Evolutionary conservation across 2,888 invertebrate species (phyloP).

Genomic region (Deroplatys truncata): DNA sequence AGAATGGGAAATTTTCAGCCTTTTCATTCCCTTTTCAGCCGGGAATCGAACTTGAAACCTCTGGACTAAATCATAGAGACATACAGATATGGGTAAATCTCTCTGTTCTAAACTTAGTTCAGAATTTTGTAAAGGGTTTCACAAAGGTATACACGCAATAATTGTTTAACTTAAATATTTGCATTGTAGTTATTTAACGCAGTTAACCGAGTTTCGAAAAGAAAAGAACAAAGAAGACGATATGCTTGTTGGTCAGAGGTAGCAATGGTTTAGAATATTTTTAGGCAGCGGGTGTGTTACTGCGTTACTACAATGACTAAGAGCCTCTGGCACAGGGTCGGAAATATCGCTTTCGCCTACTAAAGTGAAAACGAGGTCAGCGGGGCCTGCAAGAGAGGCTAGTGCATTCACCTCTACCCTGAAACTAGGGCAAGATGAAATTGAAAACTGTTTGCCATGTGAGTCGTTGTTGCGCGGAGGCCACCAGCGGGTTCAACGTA

Average conservation of each 20-base stretch:
- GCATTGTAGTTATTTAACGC: no score
- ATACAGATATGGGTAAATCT: no score
- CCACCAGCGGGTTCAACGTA: conserved; percentile 44
- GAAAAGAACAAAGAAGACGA: no score
- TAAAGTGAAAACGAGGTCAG: conserved; percentile 32
- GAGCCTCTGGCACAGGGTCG: background rate
- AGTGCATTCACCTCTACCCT: conserved; percentile 56
- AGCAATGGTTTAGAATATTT: background rate
- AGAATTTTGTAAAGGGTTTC: no score
- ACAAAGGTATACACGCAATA: no score
- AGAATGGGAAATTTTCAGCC: no score
- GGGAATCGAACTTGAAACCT: no score
- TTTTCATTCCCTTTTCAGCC: no score
- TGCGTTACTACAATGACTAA: background rate
- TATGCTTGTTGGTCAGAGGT: background rate
- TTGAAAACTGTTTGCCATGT: conserved; percentile 49
- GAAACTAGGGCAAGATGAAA: conserved; percentile 63
- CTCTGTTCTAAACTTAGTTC: no score
- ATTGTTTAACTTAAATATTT: no score
- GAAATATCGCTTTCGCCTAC: background rate
- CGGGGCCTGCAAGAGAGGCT: conserved; percentile 47
- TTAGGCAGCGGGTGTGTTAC: background rate
- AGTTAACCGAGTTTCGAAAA: no score
- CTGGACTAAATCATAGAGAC: no score
- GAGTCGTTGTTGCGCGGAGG: conserved; percentile 6